Base-by-base conservation (phyloP, 2,113 vertebrate species). In the Dipodomys ordii region DNA sequence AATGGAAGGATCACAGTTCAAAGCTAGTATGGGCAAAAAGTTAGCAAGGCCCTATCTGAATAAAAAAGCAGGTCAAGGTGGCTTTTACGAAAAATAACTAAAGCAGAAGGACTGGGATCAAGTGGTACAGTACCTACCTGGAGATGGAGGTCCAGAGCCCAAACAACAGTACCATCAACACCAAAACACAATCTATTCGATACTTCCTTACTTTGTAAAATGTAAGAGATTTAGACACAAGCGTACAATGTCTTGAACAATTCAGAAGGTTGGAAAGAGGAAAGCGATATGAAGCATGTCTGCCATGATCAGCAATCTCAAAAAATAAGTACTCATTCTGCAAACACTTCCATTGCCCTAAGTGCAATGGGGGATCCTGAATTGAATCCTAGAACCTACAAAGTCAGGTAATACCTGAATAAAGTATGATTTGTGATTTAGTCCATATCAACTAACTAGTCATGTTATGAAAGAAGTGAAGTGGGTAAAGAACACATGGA, bases 201-300 rank as follows among this genome's bases (percentile, higher is more conserved):
- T 92, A 53, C 6, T 83, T 78, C 60, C 25, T 93, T 39, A 53
- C 87, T 91, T 74, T 80, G 44, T 62, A 93, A 92, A 91, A 44
- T 76, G 27, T 60, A 69, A 79, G 60, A 57, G n/a, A 27, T 65
- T 83, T 74, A 82, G 27, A 79, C 39, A 85, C 25, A 9, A 88
- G 6, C 74, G 30, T 46, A 92, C 32, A 91, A 88, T 88, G 39
- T 85, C 23, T 0, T n/a, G 28, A 92, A 79, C 27, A 77, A 78
- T 27, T 46, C 6, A 27, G 6, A 53, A 85, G 79, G 22, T 46
- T 83, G 12, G 49, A 25, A 62, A 92, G 82, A 20, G 11, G 2
- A 25, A 15, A 39, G 15, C 35, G 69, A 74, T 64, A 3, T 64
- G 79, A 78, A 91, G 25, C 12, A 8, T 30, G 19, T 23, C 39